phyloP scores from a whole-genome alignment of 2,888 invertebrate genomes.

The Cistogaster globosa region DNA sequence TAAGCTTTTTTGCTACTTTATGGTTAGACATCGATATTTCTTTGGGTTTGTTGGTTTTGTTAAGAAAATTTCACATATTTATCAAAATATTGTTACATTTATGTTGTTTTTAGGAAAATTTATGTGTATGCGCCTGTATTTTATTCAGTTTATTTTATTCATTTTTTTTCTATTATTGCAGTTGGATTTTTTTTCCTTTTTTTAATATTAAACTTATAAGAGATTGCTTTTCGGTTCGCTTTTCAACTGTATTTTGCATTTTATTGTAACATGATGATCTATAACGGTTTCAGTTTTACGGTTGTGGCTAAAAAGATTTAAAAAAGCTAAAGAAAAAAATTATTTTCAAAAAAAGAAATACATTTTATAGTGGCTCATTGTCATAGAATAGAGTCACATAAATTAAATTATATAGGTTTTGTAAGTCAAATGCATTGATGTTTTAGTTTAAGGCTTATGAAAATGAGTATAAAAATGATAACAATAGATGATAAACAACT shows the following conservation, averaged over 20 bases:
- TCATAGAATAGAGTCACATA: constrained; percentile 67
- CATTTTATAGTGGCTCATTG: constrained; percentile 68
- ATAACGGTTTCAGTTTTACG: constrained; percentile 70
- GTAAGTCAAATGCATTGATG: constrained; percentile 42
- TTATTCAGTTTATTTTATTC: constrained; percentile 33
- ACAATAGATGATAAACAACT: constrained; percentile 22
- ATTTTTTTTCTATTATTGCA: constrained; percentile 39
- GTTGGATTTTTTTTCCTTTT: background rate
- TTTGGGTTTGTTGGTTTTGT: constrained; percentile 54
- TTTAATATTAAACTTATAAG: background rate
- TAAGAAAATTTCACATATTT: constrained; percentile 74
- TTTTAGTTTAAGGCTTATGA: constrained; percentile 28
- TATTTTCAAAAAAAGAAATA: background rate
- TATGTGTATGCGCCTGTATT: constrained; percentile 69
- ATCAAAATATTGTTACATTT: constrained; percentile 77
- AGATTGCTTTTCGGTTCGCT: constrained; percentile 20
- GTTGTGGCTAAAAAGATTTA: constrained; percentile 40
- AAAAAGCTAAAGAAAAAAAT: background rate
- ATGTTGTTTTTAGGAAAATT: constrained; percentile 68
- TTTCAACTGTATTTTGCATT: constrained; percentile 71
- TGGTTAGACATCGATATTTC: constrained; percentile 16
- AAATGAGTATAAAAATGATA: constrained; percentile 22
- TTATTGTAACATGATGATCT: constrained; percentile 72
- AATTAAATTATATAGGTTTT: constrained; percentile 61
- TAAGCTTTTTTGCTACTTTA: constrained; percentile 34